Conservation (phyloP, 2,113 vertebrate species). For the Hippoglossus stenolepis region DNA sequence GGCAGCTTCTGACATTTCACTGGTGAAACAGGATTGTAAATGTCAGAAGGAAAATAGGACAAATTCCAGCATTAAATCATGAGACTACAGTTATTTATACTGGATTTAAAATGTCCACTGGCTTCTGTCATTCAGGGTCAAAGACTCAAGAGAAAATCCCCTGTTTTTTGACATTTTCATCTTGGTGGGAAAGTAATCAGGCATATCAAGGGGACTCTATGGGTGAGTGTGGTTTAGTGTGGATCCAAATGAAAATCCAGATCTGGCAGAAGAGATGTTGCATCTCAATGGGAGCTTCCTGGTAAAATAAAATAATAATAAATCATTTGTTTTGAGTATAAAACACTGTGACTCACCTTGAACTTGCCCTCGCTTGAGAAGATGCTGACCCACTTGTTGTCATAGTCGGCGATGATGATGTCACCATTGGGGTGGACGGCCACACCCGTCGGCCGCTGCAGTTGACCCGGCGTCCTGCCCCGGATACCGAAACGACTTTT, state of each 20-base stretch:
- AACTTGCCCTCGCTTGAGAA: constrained; percentile 97
- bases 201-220: too few species aligned
- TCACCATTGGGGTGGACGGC: constrained; percentile 95
- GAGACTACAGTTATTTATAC: not conserved
- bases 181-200: too few species aligned
- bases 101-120: not conserved
- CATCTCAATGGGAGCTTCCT: too few species aligned
- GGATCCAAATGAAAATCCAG: too few species aligned
- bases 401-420: constrained; percentile 98
- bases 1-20: not conserved
- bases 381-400: constrained; percentile 99
- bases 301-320: too few species aligned
- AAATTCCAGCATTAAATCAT: not conserved
- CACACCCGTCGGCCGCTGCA: constrained; percentile 95
- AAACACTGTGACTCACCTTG: constrained; percentile 84
- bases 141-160: not conserved
- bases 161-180: too few species aligned
- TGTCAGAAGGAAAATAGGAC: not conserved
- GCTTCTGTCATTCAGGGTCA: not conserved
- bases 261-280: too few species aligned
- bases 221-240: too few species aligned
- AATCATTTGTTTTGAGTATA: too few species aligned
- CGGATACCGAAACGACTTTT: constrained; percentile 95
- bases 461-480: constrained; percentile 93
- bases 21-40: not conserved